Conservation (phyloP, 2,888 invertebrate genomes). For the Trichopoda pennipes region DNA sequence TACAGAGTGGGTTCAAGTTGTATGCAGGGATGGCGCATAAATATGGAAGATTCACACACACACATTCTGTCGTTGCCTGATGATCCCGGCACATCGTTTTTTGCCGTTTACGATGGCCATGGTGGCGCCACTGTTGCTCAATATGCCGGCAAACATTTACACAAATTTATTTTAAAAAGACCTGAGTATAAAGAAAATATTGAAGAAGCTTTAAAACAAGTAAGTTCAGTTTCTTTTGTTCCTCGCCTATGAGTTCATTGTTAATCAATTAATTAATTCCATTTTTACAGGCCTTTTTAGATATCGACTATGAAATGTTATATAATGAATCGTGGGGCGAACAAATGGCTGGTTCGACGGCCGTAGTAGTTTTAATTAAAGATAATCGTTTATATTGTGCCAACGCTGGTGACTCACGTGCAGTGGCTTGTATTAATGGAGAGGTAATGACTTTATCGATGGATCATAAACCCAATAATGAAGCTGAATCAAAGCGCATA, state of each 20-base stretch:
- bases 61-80: constrained; percentile 95
- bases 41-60: constrained; percentile 99
- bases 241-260: not conserved
- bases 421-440: constrained; percentile 93
- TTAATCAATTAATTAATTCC: constrained; percentile 9
- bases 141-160: constrained; percentile 96
- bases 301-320: constrained; percentile 95
- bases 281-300: constrained; percentile 88
- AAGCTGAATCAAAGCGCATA: constrained; percentile 92
- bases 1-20: constrained; percentile 94
- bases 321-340: constrained; percentile 93
- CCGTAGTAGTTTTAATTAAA: constrained; percentile 92
- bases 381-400: constrained; percentile 94
- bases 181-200: constrained; percentile 91
- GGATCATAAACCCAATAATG: constrained; percentile 98
- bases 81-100: constrained; percentile 95
- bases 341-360: constrained; percentile 97
- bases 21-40: constrained; percentile 99
- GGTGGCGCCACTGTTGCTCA: constrained; percentile 94
- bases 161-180: constrained; percentile 92
- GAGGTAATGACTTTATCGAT: constrained; percentile 86
- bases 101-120: constrained; percentile 92
- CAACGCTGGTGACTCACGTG: constrained; percentile 98
- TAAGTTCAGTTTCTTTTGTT: constrained; percentile 75
- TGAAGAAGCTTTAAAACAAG: constrained; percentile 91